Conservation (phyloP, 2,888 invertebrate species). For the Phlogophora meticulosa region DNA sequence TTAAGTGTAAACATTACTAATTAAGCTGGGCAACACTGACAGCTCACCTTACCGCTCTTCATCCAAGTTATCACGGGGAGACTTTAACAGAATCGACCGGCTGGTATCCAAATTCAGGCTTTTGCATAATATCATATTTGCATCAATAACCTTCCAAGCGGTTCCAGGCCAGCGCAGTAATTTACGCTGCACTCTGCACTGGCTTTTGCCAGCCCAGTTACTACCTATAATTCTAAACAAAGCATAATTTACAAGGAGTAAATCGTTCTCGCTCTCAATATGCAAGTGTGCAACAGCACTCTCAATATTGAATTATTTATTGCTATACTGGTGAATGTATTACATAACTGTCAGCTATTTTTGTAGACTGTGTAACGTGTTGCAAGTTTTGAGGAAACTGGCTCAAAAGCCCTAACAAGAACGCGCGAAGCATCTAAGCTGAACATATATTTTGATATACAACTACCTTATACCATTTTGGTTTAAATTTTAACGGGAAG, state of each 20-base stretch:
- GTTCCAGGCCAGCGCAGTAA: constrained; percentile 24
- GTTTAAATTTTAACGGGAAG: too few species aligned
- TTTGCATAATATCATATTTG: neutral
- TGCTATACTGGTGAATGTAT: constrained; percentile 39
- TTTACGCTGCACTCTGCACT: constrained; percentile 32
- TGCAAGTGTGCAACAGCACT: constrained; percentile 22
- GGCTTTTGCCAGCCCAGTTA: constrained; percentile 24
- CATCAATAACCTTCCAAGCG: constrained; percentile 13
- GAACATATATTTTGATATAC: too few species aligned
- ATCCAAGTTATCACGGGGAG: too few species aligned
- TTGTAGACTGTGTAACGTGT: constrained; percentile 26
- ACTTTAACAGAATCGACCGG: neutral
- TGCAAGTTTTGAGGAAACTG: constrained; percentile 26
- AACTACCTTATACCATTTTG: too few species aligned
- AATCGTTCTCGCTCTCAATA: constrained; percentile 49
- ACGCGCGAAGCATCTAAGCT: too few species aligned
- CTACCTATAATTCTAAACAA: constrained; percentile 31
- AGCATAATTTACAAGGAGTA: constrained; percentile 37
- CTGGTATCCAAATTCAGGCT: neutral
- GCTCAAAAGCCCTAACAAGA: neutral
- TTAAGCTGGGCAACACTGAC: too few species aligned
- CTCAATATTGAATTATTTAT: constrained; percentile 50
- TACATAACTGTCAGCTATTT: constrained; percentile 53
- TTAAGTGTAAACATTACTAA: too few species aligned
- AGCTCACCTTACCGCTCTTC: too few species aligned